Evolutionary conservation across 2,797 vertebrate species (phyloP).

Genomic region (Catamblyrhynchus diadema): DNA sequence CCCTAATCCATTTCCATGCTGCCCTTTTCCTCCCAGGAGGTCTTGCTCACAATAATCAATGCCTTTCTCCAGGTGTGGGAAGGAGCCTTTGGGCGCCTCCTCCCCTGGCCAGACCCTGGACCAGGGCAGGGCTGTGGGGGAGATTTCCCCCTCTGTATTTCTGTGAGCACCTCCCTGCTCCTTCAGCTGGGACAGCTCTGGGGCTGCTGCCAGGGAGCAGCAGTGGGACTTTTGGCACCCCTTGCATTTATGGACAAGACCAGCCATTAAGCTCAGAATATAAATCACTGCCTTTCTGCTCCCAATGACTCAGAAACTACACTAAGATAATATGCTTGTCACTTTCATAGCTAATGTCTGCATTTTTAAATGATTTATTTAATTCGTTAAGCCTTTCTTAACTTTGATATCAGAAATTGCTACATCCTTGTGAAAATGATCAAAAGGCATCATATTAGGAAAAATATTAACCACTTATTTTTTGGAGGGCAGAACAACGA

Average conservation of each 20-base stretch:
- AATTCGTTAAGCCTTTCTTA: not conserved
- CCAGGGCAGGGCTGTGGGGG: not conserved
- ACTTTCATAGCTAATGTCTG: not conserved
- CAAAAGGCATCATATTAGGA: not conserved
- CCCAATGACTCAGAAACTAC: not conserved
- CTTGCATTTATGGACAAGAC: not conserved
- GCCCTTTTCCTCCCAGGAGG: not conserved
- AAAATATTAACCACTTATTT: not conserved
- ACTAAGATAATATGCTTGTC: not conserved
- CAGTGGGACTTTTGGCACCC: not conserved
- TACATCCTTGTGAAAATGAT: not conserved
- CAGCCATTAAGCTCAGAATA: not conserved
- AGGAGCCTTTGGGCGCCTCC: not conserved
- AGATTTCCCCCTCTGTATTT: rapidly evolving
- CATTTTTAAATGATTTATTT: not conserved
- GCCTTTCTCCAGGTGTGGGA: not conserved
- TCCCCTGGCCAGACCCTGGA: not conserved
- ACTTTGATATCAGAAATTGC: not conserved
- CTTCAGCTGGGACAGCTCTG: not conserved
- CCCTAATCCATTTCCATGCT: not conserved
- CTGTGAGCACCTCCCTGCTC: not conserved
- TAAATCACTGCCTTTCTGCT: not conserved
- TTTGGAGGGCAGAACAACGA: not conserved
- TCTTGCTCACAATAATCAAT: not conserved
- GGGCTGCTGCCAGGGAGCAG: not conserved